Evolutionary conservation across 2,113 vertebrate genomes (phyloP), one percentile per base, ranked within the genome.

Genomic region (Pomatostomus ruficeps): DNA sequence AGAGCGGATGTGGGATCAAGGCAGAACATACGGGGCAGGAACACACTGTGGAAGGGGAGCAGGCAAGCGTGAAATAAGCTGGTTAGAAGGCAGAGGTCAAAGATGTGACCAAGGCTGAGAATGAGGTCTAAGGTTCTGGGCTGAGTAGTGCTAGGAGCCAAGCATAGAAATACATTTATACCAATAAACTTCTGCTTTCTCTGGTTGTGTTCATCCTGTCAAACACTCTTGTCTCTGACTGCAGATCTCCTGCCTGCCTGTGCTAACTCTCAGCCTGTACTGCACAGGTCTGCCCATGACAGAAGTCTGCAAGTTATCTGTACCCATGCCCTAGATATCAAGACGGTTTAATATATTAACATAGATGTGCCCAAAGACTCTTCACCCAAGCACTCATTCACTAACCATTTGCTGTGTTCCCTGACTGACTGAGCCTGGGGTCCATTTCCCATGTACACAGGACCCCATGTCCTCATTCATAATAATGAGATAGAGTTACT

Each of bases 341-440:
- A 45, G 17, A 38, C 14, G 55, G 29, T 68, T 76, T 68, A 35
- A 58, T 68, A 82, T 22, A 40, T 10, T 29, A 14, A 31, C 6
- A 9, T 1, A 67, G 40, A 43, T 65, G n/a, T 75, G 6, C 11
- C 36, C 48, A 68, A 57, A 91, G 43, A 21, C 28, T 54, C 40
- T 48, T 78, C 57, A 43, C 9, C 62, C 35, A 67, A 63, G 17
- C 13, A 42, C 36, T 28, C 25, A 15, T 48, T 78, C 28, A 67
- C 3, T 58, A 31, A 67, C 8, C 35, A 31, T 59, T 36, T 61
- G 10, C 21, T 72, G 17, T 61, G 26, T n/a, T 46, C 43, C 24
- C 43, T 72, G 62, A 7, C 1, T 62, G 26, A 55, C 17, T 0
- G 0, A 84, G 38, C 28, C 1, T 48, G 65, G 43, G 35, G 5